A percentile compares a stretch with the other conserved stretches of the same genome.
Evolutionary conservation across 2,888 invertebrate species (phyloP).

Genomic region (Drosophila niveifrons): DNA sequence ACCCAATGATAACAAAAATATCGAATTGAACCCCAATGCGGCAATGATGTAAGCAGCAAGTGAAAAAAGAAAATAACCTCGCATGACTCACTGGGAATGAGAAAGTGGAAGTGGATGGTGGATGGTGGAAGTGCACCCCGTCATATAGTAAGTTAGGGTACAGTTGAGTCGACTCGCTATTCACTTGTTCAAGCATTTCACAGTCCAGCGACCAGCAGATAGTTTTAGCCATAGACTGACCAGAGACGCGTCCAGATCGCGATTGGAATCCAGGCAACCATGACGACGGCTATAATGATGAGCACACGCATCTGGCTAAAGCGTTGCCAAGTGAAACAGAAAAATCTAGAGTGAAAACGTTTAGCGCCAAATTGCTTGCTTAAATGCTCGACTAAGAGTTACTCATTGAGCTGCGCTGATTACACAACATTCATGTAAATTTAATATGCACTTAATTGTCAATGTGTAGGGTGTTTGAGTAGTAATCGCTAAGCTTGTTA

Average conservation of each 20-base stretch:
- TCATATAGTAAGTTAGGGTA: not conserved
- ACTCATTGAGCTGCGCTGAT: not conserved
- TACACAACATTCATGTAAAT: too few relatives aligned
- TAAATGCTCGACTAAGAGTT: slow-evolving; percentile 1
- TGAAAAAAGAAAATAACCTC: slow-evolving; percentile 10
- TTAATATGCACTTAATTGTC: slow-evolving; percentile 4
- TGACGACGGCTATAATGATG: slow-evolving; percentile 52
- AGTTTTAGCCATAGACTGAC: slow-evolving; percentile 42
- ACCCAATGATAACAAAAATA: slow-evolving; percentile 40
- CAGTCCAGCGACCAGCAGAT: slow-evolving; percentile 56
- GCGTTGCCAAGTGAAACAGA: slow-evolving; percentile 30
- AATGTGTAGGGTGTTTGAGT: slow-evolving; percentile 8
- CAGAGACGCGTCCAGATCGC: slow-evolving; percentile 58
- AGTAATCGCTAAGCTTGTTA: slow-evolving; percentile 17
- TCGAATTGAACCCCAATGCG: slow-evolving; percentile 44
- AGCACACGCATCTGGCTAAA: slow-evolving; percentile 47
- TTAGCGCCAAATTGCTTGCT: not conserved
- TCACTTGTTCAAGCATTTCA: slow-evolving; percentile 45
- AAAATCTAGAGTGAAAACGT: slow-evolving; percentile 13
- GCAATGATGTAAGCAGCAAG: slow-evolving; percentile 50
- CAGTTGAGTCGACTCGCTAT: slow-evolving; percentile 1
- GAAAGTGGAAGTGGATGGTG: slow-evolving; percentile 4
- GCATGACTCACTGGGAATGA: slow-evolving; percentile 39
- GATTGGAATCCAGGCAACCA: slow-evolving; percentile 47
- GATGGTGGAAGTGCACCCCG: not conserved